Evolutionary conservation across 35 echinoderm and acorn worm species (phyloP), one percentile per base, ranked within the genome.

Genomic region (Anneissia japonica): DNA sequence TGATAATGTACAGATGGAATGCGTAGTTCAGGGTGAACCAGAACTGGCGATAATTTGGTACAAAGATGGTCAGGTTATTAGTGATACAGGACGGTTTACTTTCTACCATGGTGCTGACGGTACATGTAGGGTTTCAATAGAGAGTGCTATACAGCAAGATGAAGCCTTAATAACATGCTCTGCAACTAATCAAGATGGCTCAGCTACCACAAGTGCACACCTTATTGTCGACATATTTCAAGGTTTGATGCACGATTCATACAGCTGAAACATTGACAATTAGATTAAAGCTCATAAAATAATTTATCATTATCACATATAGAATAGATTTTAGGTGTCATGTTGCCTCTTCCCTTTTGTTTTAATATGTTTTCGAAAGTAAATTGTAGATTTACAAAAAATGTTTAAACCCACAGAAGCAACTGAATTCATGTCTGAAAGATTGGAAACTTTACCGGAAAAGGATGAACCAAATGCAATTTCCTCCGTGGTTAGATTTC

Each of bases 51-150:
- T 99, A 4, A 73, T 74, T n/a, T 99, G 96, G 96, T 94, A 75
- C 51, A 99, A 94, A 41, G 87, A 99, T 89, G 89, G 86, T 75
- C 64, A 83, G 72, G 84, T 83, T 29, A 21, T 97, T 36, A 3
- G 28, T 84, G 84, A 64, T 19, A 16, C 51, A 86, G 55, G 81
- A 84, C 76, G 76, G 82, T 36, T 85, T 87, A 39, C 14, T 84
- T 13, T 39, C 74, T 19, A 82, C 90, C 1, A 86, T 79, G 19
- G 43, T 74, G 1, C 77, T 93, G 77, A 78, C 30, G 36, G 93
- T 84, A 76, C 73, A 81, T 34, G 94, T 93, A 34, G 41, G 46
- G 23, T 97, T 90, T 76, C 45, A 74, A 17, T 90, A 93, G 36
- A 41, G 90, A 75, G 87, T 32, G 87, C 79, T 28, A 35, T 46